Evolutionary conservation across 2,888 invertebrate species (phyloP).

Genomic region (Cephus nigrinus): DNA sequence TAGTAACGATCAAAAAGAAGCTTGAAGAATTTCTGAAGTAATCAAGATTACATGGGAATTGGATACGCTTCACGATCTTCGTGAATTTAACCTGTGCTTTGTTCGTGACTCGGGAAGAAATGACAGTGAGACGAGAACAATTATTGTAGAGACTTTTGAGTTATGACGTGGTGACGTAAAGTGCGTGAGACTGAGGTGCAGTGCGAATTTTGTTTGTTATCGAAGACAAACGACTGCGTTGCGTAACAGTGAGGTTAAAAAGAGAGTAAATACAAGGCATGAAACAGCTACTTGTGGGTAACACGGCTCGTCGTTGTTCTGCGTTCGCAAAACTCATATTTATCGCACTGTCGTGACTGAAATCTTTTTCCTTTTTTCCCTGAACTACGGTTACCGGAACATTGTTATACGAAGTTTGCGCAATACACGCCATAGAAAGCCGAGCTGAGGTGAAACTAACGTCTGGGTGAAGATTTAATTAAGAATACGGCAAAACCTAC

Average conservation of each 20-base stretch:
- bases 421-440: conserved; percentile 15
- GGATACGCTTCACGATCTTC: not conserved
- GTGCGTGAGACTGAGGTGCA: not conserved
- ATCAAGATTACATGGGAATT: not conserved
- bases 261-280: not conserved
- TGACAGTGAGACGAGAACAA: not conserved
- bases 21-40: not conserved
- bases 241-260: not conserved
- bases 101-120: not conserved
- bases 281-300: not conserved
- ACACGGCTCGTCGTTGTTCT: not conserved
- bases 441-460: conserved; percentile 25
- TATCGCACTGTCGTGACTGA: not conserved
- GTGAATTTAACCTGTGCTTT: not conserved
- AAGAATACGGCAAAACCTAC: conserved; percentile 13
- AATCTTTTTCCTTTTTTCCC: not conserved
- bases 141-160: not conserved
- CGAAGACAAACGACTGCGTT: not conserved
- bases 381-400: not conserved
- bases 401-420: conserved; percentile 12
- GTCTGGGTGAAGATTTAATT: conserved; percentile 33
- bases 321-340: not conserved
- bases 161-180: not conserved
- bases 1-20: not conserved
- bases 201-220: not conserved